Evolutionary conservation across 2,113 vertebrate genomes (phyloP).

Genomic region (Hirundichthys speculiger): DNA sequence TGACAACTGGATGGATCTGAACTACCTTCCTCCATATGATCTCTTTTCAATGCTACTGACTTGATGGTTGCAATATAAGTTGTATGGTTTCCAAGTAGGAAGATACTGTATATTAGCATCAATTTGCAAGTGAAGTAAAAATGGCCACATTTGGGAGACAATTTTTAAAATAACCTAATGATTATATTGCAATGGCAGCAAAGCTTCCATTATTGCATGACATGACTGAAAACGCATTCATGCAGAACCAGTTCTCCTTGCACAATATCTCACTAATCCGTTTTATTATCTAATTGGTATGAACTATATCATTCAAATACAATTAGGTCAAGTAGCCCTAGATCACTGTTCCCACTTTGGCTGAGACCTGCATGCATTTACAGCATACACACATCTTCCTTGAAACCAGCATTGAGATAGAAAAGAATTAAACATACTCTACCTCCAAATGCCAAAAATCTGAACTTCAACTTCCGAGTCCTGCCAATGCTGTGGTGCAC

Average conservation of each 20-base stretch:
- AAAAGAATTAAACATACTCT: conserved; percentile 53
- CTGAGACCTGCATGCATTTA: conserved; percentile 77
- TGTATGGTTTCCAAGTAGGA: conserved; percentile 71
- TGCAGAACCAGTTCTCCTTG: conserved; percentile 65
- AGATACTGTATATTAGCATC: conserved; percentile 41
- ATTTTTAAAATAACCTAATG: conserved; percentile 54
- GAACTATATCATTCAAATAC: conserved; percentile 65
- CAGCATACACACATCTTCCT: conserved; percentile 65
- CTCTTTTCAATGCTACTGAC: conserved; percentile 65
- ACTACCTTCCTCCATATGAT: conserved; percentile 62
- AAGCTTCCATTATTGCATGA: conserved; percentile 75
- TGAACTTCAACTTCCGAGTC: conserved; percentile 58
- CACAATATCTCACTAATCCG: conserved; percentile 61
- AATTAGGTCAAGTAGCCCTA: conserved; percentile 64
- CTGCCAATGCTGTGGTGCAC: conserved; percentile 75
- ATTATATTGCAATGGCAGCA: conserved; percentile 79
- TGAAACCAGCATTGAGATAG: conserved; percentile 64
- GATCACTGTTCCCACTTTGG: conserved; percentile 74
- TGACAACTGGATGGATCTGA: conserved; percentile 73
- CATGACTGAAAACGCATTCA: conserved; percentile 69
- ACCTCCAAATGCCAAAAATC: conserved; percentile 24
- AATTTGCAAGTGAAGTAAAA: conserved; percentile 50
- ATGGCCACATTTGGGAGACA: conserved; percentile 70
- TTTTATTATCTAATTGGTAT: conserved; percentile 64
- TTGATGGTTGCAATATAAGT: conserved; percentile 78